phyloP scores from a whole-genome alignment of 2,888 invertebrate species.

The Pilophorus perplexus region DNA sequence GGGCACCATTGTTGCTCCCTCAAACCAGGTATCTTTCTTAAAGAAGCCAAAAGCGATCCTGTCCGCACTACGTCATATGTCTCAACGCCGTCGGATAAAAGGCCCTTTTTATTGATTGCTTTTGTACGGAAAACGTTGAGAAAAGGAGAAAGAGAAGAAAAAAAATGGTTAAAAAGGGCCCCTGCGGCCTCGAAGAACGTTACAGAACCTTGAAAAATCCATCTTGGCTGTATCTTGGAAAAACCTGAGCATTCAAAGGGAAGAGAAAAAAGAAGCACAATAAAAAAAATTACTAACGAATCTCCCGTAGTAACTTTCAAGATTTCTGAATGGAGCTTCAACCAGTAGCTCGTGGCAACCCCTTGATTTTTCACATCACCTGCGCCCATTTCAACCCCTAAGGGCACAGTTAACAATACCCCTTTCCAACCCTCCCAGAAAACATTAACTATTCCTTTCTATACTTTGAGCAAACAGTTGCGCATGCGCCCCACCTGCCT shows the following conservation, averaged over 20 bases:
- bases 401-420: slow-evolving; percentile 2
- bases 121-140: slow-evolving; percentile 1
- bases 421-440: slow-evolving; percentile 19
- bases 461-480: slow-evolving; percentile 31
- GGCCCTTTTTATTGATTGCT: slow-evolving; percentile 31
- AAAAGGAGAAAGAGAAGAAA: slow-evolving; percentile 8
- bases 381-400: slow-evolving; percentile 15
- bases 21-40: slow-evolving; percentile 2
- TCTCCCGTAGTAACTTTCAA: slow-evolving; percentile 25
- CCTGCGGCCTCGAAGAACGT: slow-evolving; percentile 15
- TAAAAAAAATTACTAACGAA: slow-evolving; percentile 37
- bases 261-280: slow-evolving; percentile 8
- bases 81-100: slow-evolving; percentile 33
- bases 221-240: slow-evolving; percentile 18
- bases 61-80: slow-evolving; percentile 36
- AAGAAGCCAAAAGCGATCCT: slow-evolving; percentile 28
- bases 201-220: slow-evolving; percentile 31
- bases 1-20: too few relatives aligned
- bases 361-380: slow-evolving; percentile 27
- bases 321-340: slow-evolving; percentile 24
- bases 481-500: slow-evolving; percentile 34
- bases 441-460: slow-evolving; percentile 36
- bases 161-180: slow-evolving; percentile 15
- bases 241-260: slow-evolving; percentile 11
- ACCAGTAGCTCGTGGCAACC: slow-evolving; percentile 26